These are phyloP conservation scores for Drosophila engyochracea DNA, from an alignment of 2,888 invertebrate species.

Conservation along the genomic window DNA sequence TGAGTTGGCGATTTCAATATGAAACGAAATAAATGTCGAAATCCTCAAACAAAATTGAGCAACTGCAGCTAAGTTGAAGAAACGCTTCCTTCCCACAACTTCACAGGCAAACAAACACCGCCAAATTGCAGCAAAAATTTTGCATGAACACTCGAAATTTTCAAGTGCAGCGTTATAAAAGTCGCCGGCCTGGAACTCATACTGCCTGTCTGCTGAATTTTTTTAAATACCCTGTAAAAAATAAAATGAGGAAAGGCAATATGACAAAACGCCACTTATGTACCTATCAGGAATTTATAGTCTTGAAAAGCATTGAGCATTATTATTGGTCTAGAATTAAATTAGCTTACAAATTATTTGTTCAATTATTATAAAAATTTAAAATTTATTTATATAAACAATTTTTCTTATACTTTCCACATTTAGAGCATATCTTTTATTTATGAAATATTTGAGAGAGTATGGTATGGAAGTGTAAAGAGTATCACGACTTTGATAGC, in stretches of 20 bases:
- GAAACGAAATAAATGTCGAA: slow-evolving; percentile 26
- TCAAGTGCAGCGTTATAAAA: slow-evolving; percentile 65
- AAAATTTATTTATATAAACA: background rate
- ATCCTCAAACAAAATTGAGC: slow-evolving; percentile 58
- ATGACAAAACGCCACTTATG: background rate
- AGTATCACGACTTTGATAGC: background rate
- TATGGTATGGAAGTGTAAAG: background rate
- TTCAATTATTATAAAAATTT: no score
- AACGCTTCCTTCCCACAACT: slow-evolving; percentile 17
- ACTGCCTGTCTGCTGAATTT: slow-evolving; percentile 14
- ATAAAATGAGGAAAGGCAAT: no score
- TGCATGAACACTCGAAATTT: slow-evolving; percentile 60
- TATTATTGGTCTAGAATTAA: background rate
- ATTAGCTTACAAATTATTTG: background rate
- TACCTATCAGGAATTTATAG: no score
- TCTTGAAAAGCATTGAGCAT: background rate
- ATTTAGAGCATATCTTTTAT: background rate
- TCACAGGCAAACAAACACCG: slow-evolving; percentile 36
- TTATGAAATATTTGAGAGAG: background rate
- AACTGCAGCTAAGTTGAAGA: slow-evolving; percentile 39
- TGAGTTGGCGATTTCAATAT: slow-evolving; percentile 72
- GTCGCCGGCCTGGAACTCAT: slow-evolving; percentile 1
- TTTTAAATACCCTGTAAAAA: slow-evolving; percentile 27
- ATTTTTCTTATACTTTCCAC: background rate
- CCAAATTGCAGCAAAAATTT: slow-evolving; percentile 74